Conservation (phyloP, 2,113 vertebrate genomes). For the Neopipo cinnamomea region DNA sequence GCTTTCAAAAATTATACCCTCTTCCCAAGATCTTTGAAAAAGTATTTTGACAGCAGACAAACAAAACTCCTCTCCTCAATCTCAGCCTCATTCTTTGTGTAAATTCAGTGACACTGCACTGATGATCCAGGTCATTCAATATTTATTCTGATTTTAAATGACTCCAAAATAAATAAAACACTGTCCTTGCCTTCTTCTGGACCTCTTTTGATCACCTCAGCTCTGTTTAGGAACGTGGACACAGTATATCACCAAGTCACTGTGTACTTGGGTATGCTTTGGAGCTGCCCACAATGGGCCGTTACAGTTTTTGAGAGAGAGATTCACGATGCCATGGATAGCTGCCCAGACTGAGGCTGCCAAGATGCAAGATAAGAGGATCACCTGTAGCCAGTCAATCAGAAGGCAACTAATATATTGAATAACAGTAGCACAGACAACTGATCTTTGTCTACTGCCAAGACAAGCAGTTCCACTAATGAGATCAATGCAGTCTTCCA, state of each 20-base stretch:
- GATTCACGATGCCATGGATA: not conserved
- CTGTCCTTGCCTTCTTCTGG: not conserved
- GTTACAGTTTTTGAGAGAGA: not conserved
- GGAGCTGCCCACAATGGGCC: not conserved
- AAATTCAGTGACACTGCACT: not conserved
- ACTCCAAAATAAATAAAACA: not conserved
- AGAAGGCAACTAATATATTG: not conserved
- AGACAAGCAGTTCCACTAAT: conserved; percentile 14
- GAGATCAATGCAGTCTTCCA: conserved; percentile 32
- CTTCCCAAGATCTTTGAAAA: not conserved
- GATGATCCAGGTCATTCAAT: not conserved
- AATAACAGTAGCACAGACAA: not conserved
- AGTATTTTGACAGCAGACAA: not conserved
- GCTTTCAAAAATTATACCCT: not conserved
- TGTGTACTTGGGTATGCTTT: not conserved
- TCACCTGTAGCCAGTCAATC: not conserved
- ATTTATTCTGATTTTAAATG: not conserved
- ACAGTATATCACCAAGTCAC: not conserved
- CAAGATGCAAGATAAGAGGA: not conserved
- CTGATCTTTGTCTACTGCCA: conserved; percentile 21
- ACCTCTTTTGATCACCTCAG: not conserved
- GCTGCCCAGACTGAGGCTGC: not conserved
- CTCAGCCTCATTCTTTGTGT: not conserved
- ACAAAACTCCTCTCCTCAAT: not conserved
- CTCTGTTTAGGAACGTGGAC: not conserved